Base-by-base conservation (phyloP, 2,797 vertebrate genomes). In the Paedocypris micromegethes region DNA sequence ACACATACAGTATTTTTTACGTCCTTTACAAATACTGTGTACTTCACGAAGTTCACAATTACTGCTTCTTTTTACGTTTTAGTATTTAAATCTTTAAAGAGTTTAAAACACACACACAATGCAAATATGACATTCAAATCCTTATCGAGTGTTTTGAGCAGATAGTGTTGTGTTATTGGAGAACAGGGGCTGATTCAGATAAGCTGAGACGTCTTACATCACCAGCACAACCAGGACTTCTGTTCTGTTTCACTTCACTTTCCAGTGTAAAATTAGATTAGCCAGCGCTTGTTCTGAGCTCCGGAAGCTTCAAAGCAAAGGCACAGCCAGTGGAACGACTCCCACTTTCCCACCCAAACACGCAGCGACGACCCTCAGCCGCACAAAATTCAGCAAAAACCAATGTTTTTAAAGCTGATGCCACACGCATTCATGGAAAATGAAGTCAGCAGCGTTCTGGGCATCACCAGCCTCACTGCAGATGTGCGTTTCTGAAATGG, bases 241-340 rank as follows among this genome's bases (percentile, higher is more conserved):
- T 45, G 43, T 48, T 58, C 37, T 64, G 52, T 68, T 77, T 73
- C 67, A 6, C 57, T 76, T 74, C 64, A 49, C 64, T 64, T 56
- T 77, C 64, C 41, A 42, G 56, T 78, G 74, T 82, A 79, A 74
- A 80, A 78, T 70, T 67, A 65, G 75, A 84, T 84, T 79, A 83
- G 77, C 52, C 45, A 72, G 56, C 59, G 47, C 40, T 66, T 83
- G 79, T 84, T 82, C 70, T 86, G 76, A 85, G 79, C 82, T 76
- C 58, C 41, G 70, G 83, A 40, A 58, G 53, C 82, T 82, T 85
- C 81, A 84, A 85, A 84, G 81, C 64, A 59, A 58, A 82, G 82
- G 84, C 85, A 70, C 83, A 81, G 73, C 64, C 51, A 68, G 75
- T 51, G 63, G 73, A 75, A 47, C 52, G 62, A 80, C 72, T 71